Evolutionary conservation across 2,113 vertebrate genomes (phyloP).

Genomic region (Coreoperca whiteheadi): DNA sequence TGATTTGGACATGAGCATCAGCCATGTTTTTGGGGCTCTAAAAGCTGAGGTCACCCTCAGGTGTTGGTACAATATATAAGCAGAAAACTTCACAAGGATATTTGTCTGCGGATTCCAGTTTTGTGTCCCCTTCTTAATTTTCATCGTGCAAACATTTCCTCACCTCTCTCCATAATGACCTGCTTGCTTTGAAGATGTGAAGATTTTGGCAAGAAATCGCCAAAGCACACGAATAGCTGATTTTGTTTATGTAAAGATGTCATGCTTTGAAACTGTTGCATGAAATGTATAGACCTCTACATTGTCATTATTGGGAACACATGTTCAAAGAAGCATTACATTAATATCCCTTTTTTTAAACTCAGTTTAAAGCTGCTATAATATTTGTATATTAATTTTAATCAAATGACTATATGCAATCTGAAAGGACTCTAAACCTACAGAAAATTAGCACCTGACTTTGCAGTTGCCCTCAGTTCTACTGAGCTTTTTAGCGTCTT

Average conservation of each 20-base stretch:
- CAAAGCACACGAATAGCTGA: not conserved
- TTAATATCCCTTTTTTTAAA: no score
- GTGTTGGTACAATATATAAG: conserved; percentile 7
- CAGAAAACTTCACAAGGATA: conserved; percentile 62
- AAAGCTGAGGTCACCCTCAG: conserved; percentile 43
- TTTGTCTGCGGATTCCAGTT: not conserved
- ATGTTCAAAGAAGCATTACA: not conserved
- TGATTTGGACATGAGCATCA: conserved; percentile 81
- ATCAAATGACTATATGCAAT: not conserved
- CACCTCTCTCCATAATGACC: not conserved
- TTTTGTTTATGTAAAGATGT: conserved; percentile 19
- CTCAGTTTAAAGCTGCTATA: not conserved
- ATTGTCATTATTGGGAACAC: conserved; percentile 13
- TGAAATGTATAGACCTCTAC: conserved; percentile 18
- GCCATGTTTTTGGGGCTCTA: conserved; percentile 66
- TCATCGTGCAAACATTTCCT: not conserved
- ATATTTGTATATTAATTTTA: not conserved
- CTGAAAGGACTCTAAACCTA: no score
- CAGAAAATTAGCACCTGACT: not conserved
- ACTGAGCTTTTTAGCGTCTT: no score
- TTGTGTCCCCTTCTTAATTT: not conserved
- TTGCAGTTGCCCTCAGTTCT: not conserved
- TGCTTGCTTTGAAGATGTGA: conserved; percentile 14
- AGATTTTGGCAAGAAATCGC: conserved; percentile 6
- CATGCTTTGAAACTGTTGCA: conserved; percentile 1